Percentiles rank a stretch among this genome's conserved stretches.
These are phyloP conservation scores for Agrilus planipennis DNA, from an alignment of 1,140 invertebrate genomes.

Conservation along the genomic window DNA sequence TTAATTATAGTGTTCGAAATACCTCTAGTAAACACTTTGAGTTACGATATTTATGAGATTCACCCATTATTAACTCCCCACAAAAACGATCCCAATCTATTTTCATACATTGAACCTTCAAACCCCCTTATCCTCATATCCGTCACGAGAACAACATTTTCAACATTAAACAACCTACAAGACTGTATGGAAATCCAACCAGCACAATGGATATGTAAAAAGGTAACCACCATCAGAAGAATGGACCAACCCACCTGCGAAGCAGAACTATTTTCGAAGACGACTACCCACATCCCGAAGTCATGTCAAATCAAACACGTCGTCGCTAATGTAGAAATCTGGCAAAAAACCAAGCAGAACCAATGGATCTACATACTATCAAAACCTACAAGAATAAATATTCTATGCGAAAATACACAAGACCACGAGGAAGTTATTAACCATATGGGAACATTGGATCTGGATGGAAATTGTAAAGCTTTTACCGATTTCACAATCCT, in stretches of 20 bases:
- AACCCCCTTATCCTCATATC: conserved; percentile 2
- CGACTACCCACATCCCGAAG: neutral
- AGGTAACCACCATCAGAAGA: neutral
- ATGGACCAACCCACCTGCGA: neutral
- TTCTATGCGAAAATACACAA: neutral
- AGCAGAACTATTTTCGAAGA: neutral
- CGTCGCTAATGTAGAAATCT: neutral
- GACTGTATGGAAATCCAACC: neutral
- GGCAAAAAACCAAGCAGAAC: neutral
- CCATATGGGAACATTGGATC: neutral
- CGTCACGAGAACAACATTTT: conserved; percentile 4
- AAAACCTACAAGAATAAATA: neutral
- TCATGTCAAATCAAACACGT: neutral
- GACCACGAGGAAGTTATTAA: neutral
- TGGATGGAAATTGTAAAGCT: neutral
- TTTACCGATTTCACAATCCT: neutral
- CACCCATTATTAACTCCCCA: conserved; percentile 4
- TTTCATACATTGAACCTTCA: neutral
- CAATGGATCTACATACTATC: neutral
- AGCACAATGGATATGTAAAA: neutral
- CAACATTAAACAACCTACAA: neutral
- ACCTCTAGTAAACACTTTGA: neutral
- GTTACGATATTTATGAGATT: no score
- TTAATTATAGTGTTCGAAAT: no score
- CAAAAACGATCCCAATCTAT: neutral